Conservation (phyloP, 2,113 vertebrate species). For the Corvus moneduloides region DNA sequence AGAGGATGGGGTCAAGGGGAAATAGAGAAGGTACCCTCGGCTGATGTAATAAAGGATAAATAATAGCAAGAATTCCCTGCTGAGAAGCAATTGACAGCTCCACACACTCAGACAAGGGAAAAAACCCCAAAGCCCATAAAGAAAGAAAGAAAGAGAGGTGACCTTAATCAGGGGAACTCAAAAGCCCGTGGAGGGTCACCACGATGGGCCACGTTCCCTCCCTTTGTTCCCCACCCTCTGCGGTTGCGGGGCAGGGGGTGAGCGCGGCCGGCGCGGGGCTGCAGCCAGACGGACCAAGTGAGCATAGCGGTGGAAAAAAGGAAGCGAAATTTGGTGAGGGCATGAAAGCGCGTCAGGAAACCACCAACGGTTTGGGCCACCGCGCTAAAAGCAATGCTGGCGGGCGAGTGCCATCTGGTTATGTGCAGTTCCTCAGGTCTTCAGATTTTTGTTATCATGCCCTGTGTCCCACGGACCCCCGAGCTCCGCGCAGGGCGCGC, state of each 20-base stretch:
- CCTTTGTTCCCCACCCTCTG: neutral
- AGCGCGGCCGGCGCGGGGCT: neutral
- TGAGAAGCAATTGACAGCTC: constrained; percentile 10
- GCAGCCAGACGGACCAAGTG: neutral
- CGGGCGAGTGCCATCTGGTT: constrained; percentile 8
- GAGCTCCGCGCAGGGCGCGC: neutral
- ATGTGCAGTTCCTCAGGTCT: neutral
- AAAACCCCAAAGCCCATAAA: neutral
- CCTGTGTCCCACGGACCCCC: fast-evolving
- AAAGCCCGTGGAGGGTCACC: neutral
- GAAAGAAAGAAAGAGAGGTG: neutral
- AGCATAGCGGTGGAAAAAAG: constrained; percentile 39
- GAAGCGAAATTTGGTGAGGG: constrained; percentile 58
- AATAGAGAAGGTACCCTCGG: neutral
- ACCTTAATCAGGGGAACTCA: neutral
- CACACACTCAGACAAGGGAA: neutral
- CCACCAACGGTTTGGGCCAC: constrained; percentile 69
- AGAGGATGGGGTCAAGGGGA: neutral
- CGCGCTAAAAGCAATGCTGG: neutral
- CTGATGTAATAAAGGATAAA: constrained; percentile 22
- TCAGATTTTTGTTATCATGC: neutral
- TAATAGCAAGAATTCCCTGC: constrained; percentile 28
- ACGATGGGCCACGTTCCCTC: neutral
- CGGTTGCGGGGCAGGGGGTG: neutral
- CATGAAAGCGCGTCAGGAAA: constrained; percentile 72